A percentile compares a stretch with the other conserved stretches of the same genome.
Evolutionary conservation across 2,797 vertebrate species (phyloP).

Genomic region (Rousettus madagascariensis): DNA sequence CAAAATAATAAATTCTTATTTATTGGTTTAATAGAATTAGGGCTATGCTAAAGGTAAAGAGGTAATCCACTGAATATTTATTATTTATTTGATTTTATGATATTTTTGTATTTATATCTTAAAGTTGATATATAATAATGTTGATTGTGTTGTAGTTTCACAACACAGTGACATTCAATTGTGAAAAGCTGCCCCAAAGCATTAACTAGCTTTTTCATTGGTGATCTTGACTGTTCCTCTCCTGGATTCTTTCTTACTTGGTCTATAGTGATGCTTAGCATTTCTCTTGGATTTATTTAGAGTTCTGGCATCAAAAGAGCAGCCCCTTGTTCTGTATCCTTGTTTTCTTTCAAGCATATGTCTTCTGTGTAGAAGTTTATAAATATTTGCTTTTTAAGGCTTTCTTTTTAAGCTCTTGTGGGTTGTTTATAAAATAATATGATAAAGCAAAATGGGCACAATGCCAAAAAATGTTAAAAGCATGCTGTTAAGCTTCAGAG

Average conservation of each 20-base stretch:
- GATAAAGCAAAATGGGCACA: constrained; percentile 22
- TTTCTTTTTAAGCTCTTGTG: not conserved
- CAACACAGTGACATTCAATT: not conserved
- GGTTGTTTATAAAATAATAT: constrained; percentile 40
- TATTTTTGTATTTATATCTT: constrained; percentile 33
- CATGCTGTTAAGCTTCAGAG: constrained; percentile 3
- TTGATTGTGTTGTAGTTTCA: constrained; percentile 11
- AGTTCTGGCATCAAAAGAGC: not conserved
- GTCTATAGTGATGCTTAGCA: not conserved
- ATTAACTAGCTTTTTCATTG: not conserved
- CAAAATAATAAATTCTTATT: constrained; percentile 36
- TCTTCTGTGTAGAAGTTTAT: constrained; percentile 22
- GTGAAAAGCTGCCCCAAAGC: not conserved
- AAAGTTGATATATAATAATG: not conserved
- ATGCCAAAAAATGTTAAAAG: constrained; percentile 27
- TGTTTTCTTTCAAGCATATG: not conserved
- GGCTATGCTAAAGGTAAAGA: not conserved
- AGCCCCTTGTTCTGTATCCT: not conserved
- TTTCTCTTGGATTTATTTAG: constrained; percentile 6
- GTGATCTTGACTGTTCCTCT: not conserved
- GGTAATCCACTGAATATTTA: not conserved
- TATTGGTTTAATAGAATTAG: constrained; percentile 35
- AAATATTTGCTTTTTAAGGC: constrained; percentile 41
- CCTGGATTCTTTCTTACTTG: not conserved
- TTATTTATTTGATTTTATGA: not conserved